These are phyloP conservation scores for Amiota communis DNA, from an alignment of 2,888 invertebrate species.

Conservation along the genomic window DNA sequence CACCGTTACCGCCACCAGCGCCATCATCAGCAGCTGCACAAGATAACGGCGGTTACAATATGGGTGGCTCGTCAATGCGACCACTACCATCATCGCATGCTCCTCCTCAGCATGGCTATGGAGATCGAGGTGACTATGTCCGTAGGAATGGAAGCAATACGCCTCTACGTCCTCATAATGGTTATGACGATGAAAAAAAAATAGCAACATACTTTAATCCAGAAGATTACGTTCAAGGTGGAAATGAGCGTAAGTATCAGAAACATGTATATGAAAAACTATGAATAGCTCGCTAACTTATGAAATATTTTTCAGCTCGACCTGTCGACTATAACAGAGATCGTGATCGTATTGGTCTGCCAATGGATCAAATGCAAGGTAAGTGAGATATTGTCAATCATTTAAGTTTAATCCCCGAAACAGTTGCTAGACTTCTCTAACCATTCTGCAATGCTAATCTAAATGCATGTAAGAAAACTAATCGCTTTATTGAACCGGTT, in stretches of 20 bases:
- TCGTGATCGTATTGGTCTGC: constrained; percentile 50
- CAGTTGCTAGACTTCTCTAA: constrained; percentile 1
- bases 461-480: neutral
- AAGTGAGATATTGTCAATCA: constrained; percentile 39
- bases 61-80: constrained; percentile 5
- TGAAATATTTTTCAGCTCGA: constrained; percentile 49
- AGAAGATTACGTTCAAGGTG: constrained; percentile 64
- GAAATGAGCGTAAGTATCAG: constrained; percentile 64
- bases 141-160: constrained; percentile 49
- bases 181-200: constrained; percentile 68
- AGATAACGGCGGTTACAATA: constrained; percentile 30
- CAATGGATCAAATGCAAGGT: constrained; percentile 62
- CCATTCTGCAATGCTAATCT: neutral
- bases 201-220: constrained; percentile 73
- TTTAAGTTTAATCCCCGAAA: neutral
- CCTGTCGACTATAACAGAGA: constrained; percentile 53
- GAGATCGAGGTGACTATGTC: constrained; percentile 56
- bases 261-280: neutral
- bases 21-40: constrained; percentile 36
- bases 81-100: neutral
- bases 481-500: neutral
- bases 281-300: neutral
- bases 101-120: constrained; percentile 11
- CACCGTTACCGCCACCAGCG: constrained; percentile 50
- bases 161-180: constrained; percentile 40